Percentiles rank a stretch among this genome's conserved stretches.
phyloP scores from a whole-genome alignment of 2,888 invertebrate species.

The Pterostichus madidus region DNA sequence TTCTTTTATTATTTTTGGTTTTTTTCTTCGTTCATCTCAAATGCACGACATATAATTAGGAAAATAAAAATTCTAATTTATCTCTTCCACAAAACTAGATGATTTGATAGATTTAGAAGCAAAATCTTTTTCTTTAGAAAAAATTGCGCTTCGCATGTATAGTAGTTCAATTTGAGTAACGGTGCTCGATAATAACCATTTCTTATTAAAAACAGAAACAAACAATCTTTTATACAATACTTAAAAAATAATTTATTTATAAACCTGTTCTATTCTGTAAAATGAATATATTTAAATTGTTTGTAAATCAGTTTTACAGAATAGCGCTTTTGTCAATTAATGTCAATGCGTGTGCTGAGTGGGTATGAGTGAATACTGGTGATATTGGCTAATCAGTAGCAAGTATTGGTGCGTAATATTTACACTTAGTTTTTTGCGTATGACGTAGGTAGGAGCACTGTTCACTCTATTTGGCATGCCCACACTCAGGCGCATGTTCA shows the following conservation, averaged over 20 bases:
- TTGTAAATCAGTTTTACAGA: conserved; percentile 20
- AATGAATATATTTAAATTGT: not conserved
- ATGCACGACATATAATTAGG: conserved; percentile 17
- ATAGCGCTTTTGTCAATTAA: conserved; percentile 6
- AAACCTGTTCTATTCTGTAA: conserved; percentile 3
- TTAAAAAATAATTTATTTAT: not conserved
- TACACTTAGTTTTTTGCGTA: conserved; percentile 76
- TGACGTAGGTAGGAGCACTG: conserved; percentile 76
- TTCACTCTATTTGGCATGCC: conserved; percentile 75
- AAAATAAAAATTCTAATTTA: not conserved
- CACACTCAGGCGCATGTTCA: conserved; percentile 76
- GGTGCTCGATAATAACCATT: conserved; percentile 33
- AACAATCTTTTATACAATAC: not conserved
- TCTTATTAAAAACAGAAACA: not conserved
- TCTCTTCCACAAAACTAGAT: not conserved
- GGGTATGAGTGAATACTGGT: conserved; percentile 41
- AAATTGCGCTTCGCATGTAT: conserved; percentile 36
- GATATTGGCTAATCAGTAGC: conserved; percentile 39
- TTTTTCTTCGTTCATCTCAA: conserved; percentile 13
- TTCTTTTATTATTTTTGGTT: conserved; percentile 23
- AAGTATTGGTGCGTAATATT: conserved; percentile 70
- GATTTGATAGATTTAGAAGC: conserved; percentile 11
- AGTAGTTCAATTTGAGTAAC: conserved; percentile 44
- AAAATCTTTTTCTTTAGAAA: conserved; percentile 16
- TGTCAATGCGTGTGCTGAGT: conserved; percentile 1